phyloP scores from a whole-genome alignment of 2,888 invertebrate genomes.

The Eupithecia subfuscata region DNA sequence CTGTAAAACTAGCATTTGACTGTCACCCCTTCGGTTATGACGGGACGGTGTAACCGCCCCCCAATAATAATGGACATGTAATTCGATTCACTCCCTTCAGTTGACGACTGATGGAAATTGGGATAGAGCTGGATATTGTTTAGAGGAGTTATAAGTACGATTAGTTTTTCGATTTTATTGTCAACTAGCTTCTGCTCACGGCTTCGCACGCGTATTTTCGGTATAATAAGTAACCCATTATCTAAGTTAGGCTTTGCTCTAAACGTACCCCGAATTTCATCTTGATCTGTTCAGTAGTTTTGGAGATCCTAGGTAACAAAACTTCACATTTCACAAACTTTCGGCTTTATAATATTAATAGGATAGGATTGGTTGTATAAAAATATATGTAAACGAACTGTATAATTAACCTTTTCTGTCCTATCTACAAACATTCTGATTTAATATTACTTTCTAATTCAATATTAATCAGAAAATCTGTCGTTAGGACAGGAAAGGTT shows the following conservation, averaged over 20 bases:
- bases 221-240: no score
- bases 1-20: constrained; percentile 52
- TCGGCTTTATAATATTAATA: no score
- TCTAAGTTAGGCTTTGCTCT: no score
- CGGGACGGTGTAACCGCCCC: constrained; percentile 65
- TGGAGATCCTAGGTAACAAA: no score
- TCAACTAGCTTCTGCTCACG: no score
- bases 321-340: no score
- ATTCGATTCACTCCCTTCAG: constrained; percentile 79
- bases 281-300: no score
- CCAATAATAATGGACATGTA: constrained; percentile 80
- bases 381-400: background rate
- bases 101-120: constrained; percentile 52
- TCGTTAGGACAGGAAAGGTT: background rate
- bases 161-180: background rate
- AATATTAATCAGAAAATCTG: background rate
- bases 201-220: no score
- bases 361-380: background rate
- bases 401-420: no score
- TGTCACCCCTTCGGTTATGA: constrained; percentile 60
- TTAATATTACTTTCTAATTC: no score
- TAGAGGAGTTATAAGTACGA: background rate
- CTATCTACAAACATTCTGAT: no score
- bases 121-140: constrained; percentile 36
- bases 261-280: no score